A percentile compares a stretch with the other conserved stretches of the same genome.
phyloP scores from a whole-genome alignment of 2,113 vertebrate genomes.

The Megaceryle maxima region DNA sequence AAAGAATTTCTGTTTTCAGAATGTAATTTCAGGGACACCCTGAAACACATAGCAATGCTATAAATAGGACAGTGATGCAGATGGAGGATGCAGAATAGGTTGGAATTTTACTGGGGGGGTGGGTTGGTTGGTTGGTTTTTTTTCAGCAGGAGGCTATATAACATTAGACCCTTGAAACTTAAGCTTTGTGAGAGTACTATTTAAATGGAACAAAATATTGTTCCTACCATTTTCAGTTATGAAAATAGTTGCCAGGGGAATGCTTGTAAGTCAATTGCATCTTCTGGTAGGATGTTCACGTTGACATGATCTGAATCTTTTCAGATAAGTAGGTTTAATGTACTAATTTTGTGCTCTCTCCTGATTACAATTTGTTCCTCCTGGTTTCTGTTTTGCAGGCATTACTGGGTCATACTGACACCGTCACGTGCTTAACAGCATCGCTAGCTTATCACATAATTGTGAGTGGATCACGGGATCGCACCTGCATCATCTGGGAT shows the following conservation, averaged over 20 bases:
- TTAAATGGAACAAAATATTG: neutral
- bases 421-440: conserved; percentile 90
- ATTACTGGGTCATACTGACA: conserved; percentile 94
- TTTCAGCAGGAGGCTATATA: neutral
- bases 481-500: conserved; percentile 99
- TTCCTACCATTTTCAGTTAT: neutral
- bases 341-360: neutral
- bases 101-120: neutral
- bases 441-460: conserved; percentile 95
- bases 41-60: neutral
- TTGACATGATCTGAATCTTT: neutral
- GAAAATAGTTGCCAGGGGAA: neutral
- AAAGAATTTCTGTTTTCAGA: neutral
- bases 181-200: neutral
- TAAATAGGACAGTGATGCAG: neutral
- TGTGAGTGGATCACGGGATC: conserved; percentile 93
- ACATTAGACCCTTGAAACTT: neutral
- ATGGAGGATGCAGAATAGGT: neutral
- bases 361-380: neutral
- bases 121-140: neutral
- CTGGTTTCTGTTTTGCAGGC: conserved; percentile 76
- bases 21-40: neutral
- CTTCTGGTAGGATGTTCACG: neutral
- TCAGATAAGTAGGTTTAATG: neutral
- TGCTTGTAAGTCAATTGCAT: neutral